These are phyloP conservation scores for Isoperla grammatica DNA, from an alignment of 2,888 invertebrate species.

Conservation along the genomic window DNA sequence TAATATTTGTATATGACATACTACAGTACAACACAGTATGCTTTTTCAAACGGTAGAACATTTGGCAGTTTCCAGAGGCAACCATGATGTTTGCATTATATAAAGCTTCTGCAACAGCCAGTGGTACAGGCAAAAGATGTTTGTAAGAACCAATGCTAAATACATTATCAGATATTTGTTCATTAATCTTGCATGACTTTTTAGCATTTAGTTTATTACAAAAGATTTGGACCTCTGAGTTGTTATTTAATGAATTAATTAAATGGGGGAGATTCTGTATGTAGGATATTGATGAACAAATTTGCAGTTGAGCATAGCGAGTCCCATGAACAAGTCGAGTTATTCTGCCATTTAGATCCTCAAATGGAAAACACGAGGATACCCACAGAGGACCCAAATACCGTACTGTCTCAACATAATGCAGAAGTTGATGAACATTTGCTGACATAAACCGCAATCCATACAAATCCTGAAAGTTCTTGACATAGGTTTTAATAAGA, in stretches of 20 bases:
- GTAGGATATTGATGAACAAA: conserved; percentile 18
- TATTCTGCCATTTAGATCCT: conserved; percentile 30
- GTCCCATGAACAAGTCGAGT: conserved; percentile 30
- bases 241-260: not conserved
- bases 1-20: conserved; percentile 1
- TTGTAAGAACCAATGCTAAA: not conserved
- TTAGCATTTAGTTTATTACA: not conserved
- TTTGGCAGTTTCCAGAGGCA: not conserved
- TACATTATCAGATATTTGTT: not conserved
- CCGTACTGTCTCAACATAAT: conserved; percentile 30
- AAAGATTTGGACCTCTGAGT: not conserved
- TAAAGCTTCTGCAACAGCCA: not conserved
- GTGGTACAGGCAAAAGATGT: not conserved
- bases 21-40: not conserved
- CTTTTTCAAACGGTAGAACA: not conserved
- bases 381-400: conserved; percentile 30
- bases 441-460: conserved; percentile 28
- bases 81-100: not conserved
- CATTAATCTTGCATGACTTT: not conserved
- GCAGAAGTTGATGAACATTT: conserved; percentile 32
- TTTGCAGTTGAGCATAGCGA: conserved; percentile 25
- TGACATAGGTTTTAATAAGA: conserved; percentile 25
- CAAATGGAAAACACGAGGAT: conserved; percentile 31
- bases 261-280: not conserved
- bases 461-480: conserved; percentile 31